Conservation (phyloP, 2,113 vertebrate genomes). For the Gobiocypris rarus region DNA sequence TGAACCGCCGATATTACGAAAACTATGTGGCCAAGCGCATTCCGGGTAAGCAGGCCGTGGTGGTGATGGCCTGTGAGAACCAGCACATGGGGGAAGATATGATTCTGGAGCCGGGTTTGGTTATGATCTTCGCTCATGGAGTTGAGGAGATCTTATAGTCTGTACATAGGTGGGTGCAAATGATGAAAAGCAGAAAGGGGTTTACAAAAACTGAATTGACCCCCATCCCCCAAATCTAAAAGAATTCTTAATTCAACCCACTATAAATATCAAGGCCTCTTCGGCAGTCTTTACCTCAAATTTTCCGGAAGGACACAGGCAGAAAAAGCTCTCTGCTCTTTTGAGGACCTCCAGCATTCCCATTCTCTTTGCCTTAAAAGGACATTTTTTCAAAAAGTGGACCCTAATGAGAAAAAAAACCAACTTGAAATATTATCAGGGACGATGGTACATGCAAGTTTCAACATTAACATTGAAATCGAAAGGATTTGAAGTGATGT, state of each 20-base stretch:
- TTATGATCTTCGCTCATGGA: slow-evolving; percentile 97
- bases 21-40: slow-evolving; percentile 98
- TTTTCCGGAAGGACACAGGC: slow-evolving; percentile 18
- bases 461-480: slow-evolving; percentile 35
- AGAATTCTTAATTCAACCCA: slow-evolving; percentile 54
- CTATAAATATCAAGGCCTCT: slow-evolving; percentile 37
- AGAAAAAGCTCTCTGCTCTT: slow-evolving; percentile 2
- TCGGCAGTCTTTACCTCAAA: slow-evolving; percentile 55
- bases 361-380: slow-evolving; percentile 75
- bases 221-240: neutral
- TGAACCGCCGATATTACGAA: slow-evolving; percentile 98
- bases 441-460: slow-evolving; percentile 23
- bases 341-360: slow-evolving; percentile 30
- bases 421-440: slow-evolving; percentile 45
- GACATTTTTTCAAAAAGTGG: slow-evolving; percentile 60
- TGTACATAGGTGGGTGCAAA: neutral
- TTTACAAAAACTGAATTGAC: slow-evolving; percentile 10
- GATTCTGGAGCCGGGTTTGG: slow-evolving; percentile 95
- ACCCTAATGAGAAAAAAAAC: slow-evolving; percentile 57
- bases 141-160: slow-evolving; percentile 91
- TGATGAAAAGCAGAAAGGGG: neutral
- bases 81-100: slow-evolving; percentile 99
- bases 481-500: slow-evolving; percentile 38
- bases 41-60: slow-evolving; percentile 96
- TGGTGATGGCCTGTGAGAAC: slow-evolving; percentile 98